Evolutionary conservation across 2,888 invertebrate genomes (phyloP), one percentile per base, ranked within the genome.

Genomic region (Candidula unifasciata): DNA sequence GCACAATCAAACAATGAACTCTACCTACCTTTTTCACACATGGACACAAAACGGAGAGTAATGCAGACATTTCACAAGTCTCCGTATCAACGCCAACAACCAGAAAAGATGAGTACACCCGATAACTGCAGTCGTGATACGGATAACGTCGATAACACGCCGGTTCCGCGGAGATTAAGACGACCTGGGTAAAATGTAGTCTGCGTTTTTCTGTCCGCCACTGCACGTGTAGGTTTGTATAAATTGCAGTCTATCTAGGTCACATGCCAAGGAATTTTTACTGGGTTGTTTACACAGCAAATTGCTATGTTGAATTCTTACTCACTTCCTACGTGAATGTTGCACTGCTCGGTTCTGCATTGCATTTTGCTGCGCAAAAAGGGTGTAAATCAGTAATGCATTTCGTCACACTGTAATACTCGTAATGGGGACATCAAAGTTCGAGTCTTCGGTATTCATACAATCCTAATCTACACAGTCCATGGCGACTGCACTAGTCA

Each of bases 181-280:
- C 35, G 37, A 69, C 18, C 35, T 60, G n/a, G 18, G 60, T n/a
- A 18, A 60, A 24, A n/a, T 60, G n/a, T 5, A 21, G 68, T 30
- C 16, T 27, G 27, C 16, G 13, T 27, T 68, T 68, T 21, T 30
- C 8, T 57, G 60, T 30, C 18, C 13, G 24, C 10, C 52, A 30
- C 16, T 21, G 44, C 66, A 66, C 66, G 79, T 66, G 60, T 35
- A 10, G 2, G 24, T 64, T 37, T 37, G 35, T 60, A 60, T 24
- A 27, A 78, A 66, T 66, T 60, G 66, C 44, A 79, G 66, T 24
- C 6, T 18, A 64, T 79, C 37, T 79, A 66, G 64, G 79, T 66
- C 79, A 66, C 3, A 79, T 79, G 33, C 76, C 57, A 8, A 6
- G 57, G 33, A 57, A 57, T 30, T 33, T n/a, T 57, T 57, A 33